These are phyloP conservation scores for Scaptomyza hsui DNA, from an alignment of 1,140 invertebrate genomes.

Conservation along the genomic window DNA sequence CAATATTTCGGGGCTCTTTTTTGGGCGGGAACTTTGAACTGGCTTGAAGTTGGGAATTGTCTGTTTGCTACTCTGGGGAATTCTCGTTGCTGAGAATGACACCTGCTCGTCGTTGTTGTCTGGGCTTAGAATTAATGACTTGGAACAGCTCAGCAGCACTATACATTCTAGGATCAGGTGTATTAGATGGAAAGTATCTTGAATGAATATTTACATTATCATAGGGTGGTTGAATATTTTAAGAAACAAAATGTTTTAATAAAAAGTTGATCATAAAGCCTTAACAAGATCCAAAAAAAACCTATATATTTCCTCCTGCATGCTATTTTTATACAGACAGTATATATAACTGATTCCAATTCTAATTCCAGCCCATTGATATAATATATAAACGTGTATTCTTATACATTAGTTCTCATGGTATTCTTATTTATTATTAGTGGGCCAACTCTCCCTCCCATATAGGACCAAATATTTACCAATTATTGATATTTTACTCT, in stretches of 20 bases:
- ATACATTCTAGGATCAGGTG: not conserved
- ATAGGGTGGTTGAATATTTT: too few species aligned
- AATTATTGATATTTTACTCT: slow-evolving; percentile 72
- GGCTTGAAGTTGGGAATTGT: slow-evolving; percentile 6
- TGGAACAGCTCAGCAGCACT: not conserved
- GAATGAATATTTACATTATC: not conserved
- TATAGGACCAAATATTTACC: slow-evolving; percentile 56
- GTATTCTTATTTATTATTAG: slow-evolving; percentile 42
- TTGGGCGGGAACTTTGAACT: slow-evolving; percentile 36
- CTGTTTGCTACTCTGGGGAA: slow-evolving; percentile 2
- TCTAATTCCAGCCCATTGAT: not conserved
- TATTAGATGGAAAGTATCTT: not conserved
- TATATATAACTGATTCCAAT: not conserved
- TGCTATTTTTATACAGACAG: too few species aligned
- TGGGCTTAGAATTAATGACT: slow-evolving; percentile 1
- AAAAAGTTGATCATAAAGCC: too few species aligned
- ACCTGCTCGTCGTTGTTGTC: slow-evolving; percentile 7
- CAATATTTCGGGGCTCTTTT: slow-evolving; percentile 16
- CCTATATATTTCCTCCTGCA: too few species aligned
- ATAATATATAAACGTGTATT: not conserved
- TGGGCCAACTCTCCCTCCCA: slow-evolving; percentile 46
- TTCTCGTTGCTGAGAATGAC: slow-evolving; percentile 4
- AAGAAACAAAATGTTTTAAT: too few species aligned
- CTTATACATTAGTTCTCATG: not conserved
- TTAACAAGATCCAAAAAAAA: too few species aligned